Evolutionary conservation across 2,113 vertebrate genomes (phyloP), one percentile per base, ranked within the genome.

Genomic region (Crotophaga sulcirostris): DNA sequence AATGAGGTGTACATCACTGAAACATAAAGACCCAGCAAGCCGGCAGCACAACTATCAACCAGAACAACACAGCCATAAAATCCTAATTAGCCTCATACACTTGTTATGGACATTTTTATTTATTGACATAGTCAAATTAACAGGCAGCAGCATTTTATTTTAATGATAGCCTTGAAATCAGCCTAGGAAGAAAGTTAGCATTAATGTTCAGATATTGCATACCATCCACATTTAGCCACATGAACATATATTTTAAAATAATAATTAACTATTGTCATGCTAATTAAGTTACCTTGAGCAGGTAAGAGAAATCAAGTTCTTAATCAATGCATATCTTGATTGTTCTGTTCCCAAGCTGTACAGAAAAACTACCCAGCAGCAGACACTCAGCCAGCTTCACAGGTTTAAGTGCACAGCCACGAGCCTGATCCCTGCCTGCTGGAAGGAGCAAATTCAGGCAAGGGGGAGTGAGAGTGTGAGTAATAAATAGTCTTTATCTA

Each of bases 51-150:
- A 74, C 93, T 90, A 95, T 94, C 90, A 95, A 96, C 84, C 85
- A 90, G 88, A 97, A 87, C 94, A 97, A 96, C 95, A 97, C 77
- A 90, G 93, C 91, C 89, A 91, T 96, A 93, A 94, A 96, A 95
- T 93, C 91, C 96, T 93, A 95, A 96, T 97, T 95, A 96, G 94
- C 93, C 86, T 91, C 88, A 92, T 94, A 90, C 90, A 95, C 79
- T 64, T 84, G 94, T 91, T 95, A 86, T 24, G 80, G 90, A 79
- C 92, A 91, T 94, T 96, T 95, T 95, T 95, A 96, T 97, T 97
- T 96, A 95, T 97, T 92, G 94, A 96, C 84, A 74, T 59, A 86
- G 92, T 84, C 96, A 96, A 94, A 97, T 97, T 96, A 97, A 93
- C 80, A 79, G 92, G 93, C 92, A 95, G 90, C 70, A 87, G 80